These are phyloP conservation scores for Sinosuthora webbiana DNA, from an alignment of 2,113 vertebrate genomes.

Conservation along the genomic window DNA sequence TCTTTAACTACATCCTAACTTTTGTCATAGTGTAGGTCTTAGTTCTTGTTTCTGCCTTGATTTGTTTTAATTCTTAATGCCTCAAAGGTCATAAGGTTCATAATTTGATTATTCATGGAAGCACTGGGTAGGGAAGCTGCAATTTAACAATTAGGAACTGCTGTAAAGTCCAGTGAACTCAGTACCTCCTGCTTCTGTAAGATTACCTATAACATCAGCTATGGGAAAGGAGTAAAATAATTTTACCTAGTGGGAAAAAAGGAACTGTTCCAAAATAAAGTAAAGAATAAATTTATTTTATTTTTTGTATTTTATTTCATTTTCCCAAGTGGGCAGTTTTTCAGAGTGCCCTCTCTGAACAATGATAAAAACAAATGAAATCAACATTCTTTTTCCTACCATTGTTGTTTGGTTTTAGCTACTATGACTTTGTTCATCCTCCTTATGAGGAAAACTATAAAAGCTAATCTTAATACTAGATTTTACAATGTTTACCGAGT, in stretches of 20 bases:
- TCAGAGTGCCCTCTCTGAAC: not conserved
- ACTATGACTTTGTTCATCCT: not conserved
- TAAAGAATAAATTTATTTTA: not conserved
- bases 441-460: slow-evolving; percentile 16
- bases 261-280: not conserved
- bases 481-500: slow-evolving; percentile 33
- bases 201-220: not conserved
- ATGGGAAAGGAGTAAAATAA: not conserved
- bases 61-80: not conserved
- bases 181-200: not conserved
- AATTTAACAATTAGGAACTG: not conserved
- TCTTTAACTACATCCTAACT: not conserved
- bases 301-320: not conserved
- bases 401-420: not conserved
- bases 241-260: not conserved
- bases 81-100: not conserved
- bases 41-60: not conserved
- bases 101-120: not conserved
- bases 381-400: not conserved
- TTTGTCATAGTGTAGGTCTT: not conserved
- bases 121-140: not conserved
- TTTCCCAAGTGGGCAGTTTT: not conserved
- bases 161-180: not conserved
- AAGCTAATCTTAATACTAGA: slow-evolving; percentile 10
- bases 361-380: not conserved